Conservation (phyloP, 2,888 invertebrate genomes). For the Tenthredo distinguenda region DNA sequence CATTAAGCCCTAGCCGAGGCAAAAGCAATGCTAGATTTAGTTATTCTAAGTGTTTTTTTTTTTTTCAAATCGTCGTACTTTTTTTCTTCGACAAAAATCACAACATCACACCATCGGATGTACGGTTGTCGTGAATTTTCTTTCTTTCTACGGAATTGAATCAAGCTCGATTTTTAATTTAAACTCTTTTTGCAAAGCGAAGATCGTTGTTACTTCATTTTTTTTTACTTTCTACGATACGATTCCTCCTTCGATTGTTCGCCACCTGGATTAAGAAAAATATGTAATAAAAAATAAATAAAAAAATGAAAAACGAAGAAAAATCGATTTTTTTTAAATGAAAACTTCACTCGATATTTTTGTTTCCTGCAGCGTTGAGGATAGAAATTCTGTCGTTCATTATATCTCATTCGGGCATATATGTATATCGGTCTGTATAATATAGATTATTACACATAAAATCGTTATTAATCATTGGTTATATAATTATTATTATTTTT, state of each 20-base stretch:
- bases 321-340: too few relatives aligned
- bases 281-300: neutral
- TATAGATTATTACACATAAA: neutral
- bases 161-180: neutral
- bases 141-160: neutral
- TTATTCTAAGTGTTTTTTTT: neutral
- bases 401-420: neutral
- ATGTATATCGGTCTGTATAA: neutral
- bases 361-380: neutral
- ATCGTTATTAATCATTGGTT: neutral
- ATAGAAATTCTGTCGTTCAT: neutral
- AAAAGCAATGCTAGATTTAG: conserved; percentile 15
- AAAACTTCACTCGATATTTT: neutral
- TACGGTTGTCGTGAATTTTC: neutral
- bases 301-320: neutral
- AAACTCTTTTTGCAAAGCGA: neutral
- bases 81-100: neutral
- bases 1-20: conserved; percentile 24
- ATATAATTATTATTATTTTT: neutral
- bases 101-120: neutral
- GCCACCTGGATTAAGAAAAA: neutral
- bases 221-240: neutral
- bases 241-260: neutral
- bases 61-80: neutral
- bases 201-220: neutral